Conservation (phyloP, 2,888 invertebrate species). For the Isoperla grammatica region DNA sequence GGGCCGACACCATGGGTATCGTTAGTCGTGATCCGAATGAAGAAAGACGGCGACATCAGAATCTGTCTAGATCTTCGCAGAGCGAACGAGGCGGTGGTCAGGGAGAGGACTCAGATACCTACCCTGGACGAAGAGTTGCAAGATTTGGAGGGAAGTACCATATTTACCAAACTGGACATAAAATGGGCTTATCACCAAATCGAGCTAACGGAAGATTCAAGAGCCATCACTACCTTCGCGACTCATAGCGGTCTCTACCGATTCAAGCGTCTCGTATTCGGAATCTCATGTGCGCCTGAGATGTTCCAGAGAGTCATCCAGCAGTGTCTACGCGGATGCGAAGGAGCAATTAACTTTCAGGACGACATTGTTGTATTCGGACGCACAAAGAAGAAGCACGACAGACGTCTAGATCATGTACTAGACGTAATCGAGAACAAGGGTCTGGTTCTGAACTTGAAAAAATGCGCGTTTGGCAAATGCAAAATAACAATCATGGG, state of each 20-base stretch:
- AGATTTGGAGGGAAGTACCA: conserved; percentile 32
- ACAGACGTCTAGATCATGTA: conserved; percentile 33
- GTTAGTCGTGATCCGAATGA: conserved; percentile 35
- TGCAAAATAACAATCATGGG: conserved; percentile 34
- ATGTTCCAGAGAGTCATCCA: conserved; percentile 42
- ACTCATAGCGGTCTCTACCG: conserved; percentile 38
- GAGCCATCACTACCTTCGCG: conserved; percentile 40
- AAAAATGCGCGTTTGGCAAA: conserved; percentile 37
- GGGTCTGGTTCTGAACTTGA: conserved; percentile 32
- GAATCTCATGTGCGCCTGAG: conserved; percentile 43
- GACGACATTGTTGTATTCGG: conserved; percentile 1
- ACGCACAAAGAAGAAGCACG: not conserved
- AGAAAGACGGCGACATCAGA: conserved; percentile 32
- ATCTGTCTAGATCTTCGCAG: conserved; percentile 35
- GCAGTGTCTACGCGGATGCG: conserved; percentile 36
- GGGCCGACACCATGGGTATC: conserved; percentile 28
- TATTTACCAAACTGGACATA: conserved; percentile 38
- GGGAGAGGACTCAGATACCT: conserved; percentile 34
- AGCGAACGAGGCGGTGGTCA: conserved; percentile 32
- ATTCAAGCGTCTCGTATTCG: conserved; percentile 42
- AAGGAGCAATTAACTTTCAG: conserved; percentile 39
- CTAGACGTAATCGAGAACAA: conserved; percentile 42
- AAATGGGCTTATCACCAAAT: conserved; percentile 40
- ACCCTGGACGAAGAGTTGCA: conserved; percentile 33
- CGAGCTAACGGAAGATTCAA: conserved; percentile 36